These are phyloP conservation scores for Ptilonorhynchus violaceus DNA, from an alignment of 2,113 vertebrate species.

Conservation along the genomic window DNA sequence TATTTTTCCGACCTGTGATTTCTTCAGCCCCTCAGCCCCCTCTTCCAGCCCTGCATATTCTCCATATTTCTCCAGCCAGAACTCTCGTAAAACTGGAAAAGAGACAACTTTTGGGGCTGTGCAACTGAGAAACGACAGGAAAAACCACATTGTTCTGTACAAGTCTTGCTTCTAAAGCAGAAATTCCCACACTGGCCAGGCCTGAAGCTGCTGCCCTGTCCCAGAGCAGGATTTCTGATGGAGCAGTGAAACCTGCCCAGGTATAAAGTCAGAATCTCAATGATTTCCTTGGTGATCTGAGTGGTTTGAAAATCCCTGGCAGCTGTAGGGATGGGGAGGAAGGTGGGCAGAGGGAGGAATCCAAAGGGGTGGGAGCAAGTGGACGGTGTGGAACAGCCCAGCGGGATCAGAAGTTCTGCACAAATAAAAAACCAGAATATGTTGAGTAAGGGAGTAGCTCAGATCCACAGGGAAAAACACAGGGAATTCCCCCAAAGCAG, in stretches of 20 bases:
- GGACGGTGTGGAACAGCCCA: background rate
- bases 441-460: background rate
- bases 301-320: background rate
- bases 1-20: background rate
- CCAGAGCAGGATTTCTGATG: background rate
- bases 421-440: background rate
- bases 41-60: background rate
- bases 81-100: conserved; percentile 5
- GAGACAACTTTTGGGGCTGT: background rate
- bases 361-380: background rate
- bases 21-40: background rate
- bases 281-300: background rate
- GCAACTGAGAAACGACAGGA: background rate
- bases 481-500: background rate
- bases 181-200: background rate
- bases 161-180: background rate
- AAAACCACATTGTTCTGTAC: conserved; percentile 43
- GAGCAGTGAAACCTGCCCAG: background rate
- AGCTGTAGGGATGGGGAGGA: background rate
- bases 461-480: background rate
- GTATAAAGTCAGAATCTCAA: background rate
- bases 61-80: background rate
- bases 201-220: background rate
- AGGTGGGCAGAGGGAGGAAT: background rate
- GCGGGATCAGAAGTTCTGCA: background rate